Conservation (phyloP, 1,140 invertebrate species). For the Drosophila rufa region DNA sequence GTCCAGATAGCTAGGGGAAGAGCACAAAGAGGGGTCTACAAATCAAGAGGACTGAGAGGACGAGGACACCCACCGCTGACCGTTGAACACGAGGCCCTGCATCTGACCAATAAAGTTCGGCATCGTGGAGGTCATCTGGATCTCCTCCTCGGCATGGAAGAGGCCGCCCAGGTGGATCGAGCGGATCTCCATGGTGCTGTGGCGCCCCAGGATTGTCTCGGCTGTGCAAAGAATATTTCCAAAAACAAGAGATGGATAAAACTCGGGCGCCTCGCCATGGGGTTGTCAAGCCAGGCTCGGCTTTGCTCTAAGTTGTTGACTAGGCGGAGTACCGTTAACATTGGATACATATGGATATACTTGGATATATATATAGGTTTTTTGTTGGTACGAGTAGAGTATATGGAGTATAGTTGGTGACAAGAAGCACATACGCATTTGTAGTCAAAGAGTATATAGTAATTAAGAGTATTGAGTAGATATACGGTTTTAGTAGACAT, state of each 20-base stretch:
- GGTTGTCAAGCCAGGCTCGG: constrained; percentile 53
- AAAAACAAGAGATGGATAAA: constrained; percentile 74
- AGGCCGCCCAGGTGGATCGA: constrained; percentile 92
- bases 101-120: constrained; percentile 96
- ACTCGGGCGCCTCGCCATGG: constrained; percentile 52
- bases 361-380: constrained; percentile 38
- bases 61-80: constrained; percentile 86
- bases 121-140: constrained; percentile 90
- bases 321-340: constrained; percentile 77
- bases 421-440: constrained; percentile 82
- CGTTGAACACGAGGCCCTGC: constrained; percentile 97
- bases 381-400: constrained; percentile 55
- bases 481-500: constrained; percentile 77
- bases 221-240: constrained; percentile 86
- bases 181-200: constrained; percentile 91
- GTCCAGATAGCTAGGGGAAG: constrained; percentile 89
- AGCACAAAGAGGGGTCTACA: not conserved
- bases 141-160: constrained; percentile 91
- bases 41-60: not conserved
- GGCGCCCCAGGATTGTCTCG: constrained; percentile 91
- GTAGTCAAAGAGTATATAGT: constrained; percentile 74
- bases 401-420: constrained; percentile 75
- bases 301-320: constrained; percentile 70
- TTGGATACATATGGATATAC: constrained; percentile 62
- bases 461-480: constrained; percentile 57